A percentile compares a stretch with the other conserved stretches of the same genome.
phyloP scores from a whole-genome alignment of 2,797 vertebrate genomes.

The Lithobates pipiens region DNA sequence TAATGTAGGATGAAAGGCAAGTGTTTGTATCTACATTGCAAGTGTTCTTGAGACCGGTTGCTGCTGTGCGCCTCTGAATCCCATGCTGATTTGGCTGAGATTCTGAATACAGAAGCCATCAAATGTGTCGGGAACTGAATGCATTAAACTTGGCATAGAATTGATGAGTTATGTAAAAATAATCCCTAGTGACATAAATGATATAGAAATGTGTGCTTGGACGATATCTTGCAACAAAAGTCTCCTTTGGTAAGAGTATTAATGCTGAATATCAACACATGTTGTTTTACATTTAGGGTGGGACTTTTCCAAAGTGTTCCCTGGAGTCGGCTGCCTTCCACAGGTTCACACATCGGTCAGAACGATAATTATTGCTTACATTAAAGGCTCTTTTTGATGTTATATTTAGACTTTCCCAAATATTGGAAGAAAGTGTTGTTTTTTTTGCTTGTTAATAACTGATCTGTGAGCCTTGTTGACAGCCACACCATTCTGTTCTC shows the following conservation, averaged over 20 bases:
- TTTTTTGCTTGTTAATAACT: no score
- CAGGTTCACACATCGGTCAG: slow-evolving; percentile 2
- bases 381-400: no score
- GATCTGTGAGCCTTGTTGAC: no score
- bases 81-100: slow-evolving; percentile 57
- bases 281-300: slow-evolving; percentile 24
- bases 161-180: slow-evolving; percentile 53
- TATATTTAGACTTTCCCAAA: no score
- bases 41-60: slow-evolving; percentile 39
- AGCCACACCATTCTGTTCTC: no score
- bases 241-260: slow-evolving; percentile 41
- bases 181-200: slow-evolving; percentile 44
- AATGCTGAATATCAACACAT: slow-evolving; percentile 19
- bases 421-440: no score
- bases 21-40: slow-evolving; percentile 35
- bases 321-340: neutral
- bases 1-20: slow-evolving; percentile 24
- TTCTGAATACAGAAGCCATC: slow-evolving; percentile 72
- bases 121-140: slow-evolving; percentile 66
- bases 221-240: slow-evolving; percentile 26
- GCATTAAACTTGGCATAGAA: slow-evolving; percentile 61
- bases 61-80: slow-evolving; percentile 51
- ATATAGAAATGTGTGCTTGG: slow-evolving; percentile 53
- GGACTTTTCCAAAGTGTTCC: slow-evolving; percentile 2
- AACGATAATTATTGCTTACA: no score